Percentiles rank a stretch among this genome's conserved stretches.
phyloP scores from a whole-genome alignment of 2,888 invertebrate species.

The Smittia sp. region DNA sequence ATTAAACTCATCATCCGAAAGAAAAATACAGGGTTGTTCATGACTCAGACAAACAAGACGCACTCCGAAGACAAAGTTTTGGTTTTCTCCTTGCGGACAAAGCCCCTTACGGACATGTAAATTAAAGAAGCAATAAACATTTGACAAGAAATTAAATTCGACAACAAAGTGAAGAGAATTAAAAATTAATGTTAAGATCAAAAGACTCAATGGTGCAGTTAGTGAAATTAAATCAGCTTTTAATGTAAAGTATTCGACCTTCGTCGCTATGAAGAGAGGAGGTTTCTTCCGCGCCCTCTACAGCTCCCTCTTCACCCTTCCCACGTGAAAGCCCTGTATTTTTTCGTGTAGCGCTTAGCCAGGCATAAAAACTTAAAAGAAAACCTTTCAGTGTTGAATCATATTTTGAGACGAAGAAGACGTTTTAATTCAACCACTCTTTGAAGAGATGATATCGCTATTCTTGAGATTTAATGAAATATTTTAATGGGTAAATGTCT shows the following conservation, averaged over 20 bases:
- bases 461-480: slow-evolving; percentile 17
- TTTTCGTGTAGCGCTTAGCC: slow-evolving; percentile 24
- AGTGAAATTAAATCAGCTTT: slow-evolving; percentile 25
- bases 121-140: slow-evolving; percentile 33
- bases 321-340: slow-evolving; percentile 37
- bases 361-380: background rate
- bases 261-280: background rate
- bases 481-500: slow-evolving; percentile 38
- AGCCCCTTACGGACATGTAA: slow-evolving; percentile 1
- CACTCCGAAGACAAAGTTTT: background rate
- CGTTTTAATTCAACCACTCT: background rate
- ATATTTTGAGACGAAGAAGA: slow-evolving; percentile 8
- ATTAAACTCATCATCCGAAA: background rate
- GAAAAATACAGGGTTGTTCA: slow-evolving; percentile 39
- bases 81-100: background rate
- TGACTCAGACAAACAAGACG: background rate
- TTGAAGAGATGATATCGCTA: background rate
- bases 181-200: slow-evolving; percentile 23
- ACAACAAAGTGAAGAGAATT: slow-evolving; percentile 13
- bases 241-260: slow-evolving; percentile 36
- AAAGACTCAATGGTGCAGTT: slow-evolving; percentile 36
- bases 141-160: slow-evolving; percentile 14
- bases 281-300: no score
- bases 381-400: slow-evolving; percentile 21
- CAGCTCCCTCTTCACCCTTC: background rate